Conservation (phyloP, 35 echinoderm and acorn worm species). For the Nesometra sesokonis region DNA sequence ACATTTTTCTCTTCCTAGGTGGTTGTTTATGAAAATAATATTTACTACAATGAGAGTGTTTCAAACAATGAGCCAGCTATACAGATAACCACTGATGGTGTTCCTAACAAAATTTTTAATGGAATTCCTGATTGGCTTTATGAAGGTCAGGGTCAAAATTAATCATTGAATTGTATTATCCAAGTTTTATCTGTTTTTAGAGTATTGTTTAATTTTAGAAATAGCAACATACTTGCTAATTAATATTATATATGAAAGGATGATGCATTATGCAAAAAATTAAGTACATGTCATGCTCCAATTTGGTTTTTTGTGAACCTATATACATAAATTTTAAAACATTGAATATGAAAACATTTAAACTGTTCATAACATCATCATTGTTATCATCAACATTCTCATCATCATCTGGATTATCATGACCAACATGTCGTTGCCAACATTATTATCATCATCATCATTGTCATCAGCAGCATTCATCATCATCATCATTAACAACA, state of each 20-base stretch:
- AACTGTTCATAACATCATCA: neutral
- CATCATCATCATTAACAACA: neutral
- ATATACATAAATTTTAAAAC: too few species aligned
- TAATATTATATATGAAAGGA: too few species aligned
- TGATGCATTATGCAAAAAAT: too few species aligned
- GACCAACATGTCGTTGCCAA: neutral
- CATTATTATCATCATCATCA: neutral
- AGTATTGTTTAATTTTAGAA: too few species aligned
- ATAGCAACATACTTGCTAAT: too few species aligned
- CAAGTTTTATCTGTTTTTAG: too few species aligned
- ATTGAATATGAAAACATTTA: neutral
- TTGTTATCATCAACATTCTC: too few species aligned
- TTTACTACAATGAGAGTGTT: slow-evolving; percentile 27
- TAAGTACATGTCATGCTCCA: too few species aligned
- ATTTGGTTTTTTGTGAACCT: too few species aligned
- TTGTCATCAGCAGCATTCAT: neutral
- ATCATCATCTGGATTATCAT: too few species aligned
- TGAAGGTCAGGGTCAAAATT: slow-evolving; percentile 30
- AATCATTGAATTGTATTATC: neutral
- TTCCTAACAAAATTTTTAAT: slow-evolving; percentile 33
- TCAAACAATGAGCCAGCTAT: neutral
- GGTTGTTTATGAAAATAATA: slow-evolving; percentile 33
- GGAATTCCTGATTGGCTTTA: slow-evolving; percentile 30
- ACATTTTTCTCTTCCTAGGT: slow-evolving; percentile 17
- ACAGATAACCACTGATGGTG: slow-evolving; percentile 14